Conservation (phyloP, 2,797 vertebrate species). For the Emydoidea blandingii region DNA sequence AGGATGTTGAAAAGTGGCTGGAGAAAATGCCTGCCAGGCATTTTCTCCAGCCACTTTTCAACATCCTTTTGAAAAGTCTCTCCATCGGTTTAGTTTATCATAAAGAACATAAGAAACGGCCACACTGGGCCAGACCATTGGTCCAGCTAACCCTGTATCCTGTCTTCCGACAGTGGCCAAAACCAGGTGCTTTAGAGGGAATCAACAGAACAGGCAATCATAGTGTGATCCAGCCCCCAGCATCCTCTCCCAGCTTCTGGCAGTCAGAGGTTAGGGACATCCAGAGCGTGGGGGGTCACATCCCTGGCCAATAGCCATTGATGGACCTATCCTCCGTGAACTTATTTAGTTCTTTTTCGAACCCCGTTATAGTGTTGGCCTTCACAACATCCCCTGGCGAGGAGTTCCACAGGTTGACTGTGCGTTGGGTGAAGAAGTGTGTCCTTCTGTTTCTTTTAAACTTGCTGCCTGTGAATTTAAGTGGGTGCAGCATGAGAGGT, state of each 20-base stretch:
- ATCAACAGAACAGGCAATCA: neutral
- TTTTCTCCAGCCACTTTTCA: too few species aligned
- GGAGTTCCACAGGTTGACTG: too few species aligned
- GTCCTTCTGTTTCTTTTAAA: too few species aligned
- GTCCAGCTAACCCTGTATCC: too few species aligned
- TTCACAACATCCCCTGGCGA: neutral
- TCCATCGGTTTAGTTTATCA: neutral
- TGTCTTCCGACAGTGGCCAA: too few species aligned
- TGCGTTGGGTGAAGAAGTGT: too few species aligned
- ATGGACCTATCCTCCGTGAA: neutral
- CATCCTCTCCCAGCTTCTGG: neutral
- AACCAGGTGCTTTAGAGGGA: neutral
- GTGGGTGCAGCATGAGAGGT: too few species aligned
- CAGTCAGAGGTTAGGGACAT: neutral
- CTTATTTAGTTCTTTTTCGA: neutral
- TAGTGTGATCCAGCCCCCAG: neutral
- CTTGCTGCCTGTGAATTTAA: too few species aligned
- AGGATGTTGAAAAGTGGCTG: neutral
- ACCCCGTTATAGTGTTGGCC: neutral
- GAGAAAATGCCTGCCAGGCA: too few species aligned
- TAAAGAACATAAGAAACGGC: neutral
- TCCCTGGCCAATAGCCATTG: neutral
- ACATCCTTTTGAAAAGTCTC: too few species aligned
- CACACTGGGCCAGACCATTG: neutral
- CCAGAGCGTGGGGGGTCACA: neutral